Evolutionary conservation across 2,888 invertebrate species (phyloP).

Genomic region (Aleiodes testaceus): DNA sequence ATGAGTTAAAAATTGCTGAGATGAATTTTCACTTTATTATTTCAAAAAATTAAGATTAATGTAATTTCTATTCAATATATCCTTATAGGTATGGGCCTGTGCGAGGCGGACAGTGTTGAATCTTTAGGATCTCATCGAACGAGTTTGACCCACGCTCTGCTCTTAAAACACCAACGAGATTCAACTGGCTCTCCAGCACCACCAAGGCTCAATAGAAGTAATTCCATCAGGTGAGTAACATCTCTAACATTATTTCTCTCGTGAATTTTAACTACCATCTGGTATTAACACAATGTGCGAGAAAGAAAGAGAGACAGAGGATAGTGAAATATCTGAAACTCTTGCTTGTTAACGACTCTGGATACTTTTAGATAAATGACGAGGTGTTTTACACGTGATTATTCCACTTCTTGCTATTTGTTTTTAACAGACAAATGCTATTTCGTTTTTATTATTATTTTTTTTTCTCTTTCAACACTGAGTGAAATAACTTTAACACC

Average conservation of each 20-base stretch:
- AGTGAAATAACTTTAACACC: conserved; percentile 47
- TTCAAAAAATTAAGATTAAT: conserved; percentile 16
- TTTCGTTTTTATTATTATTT: neutral
- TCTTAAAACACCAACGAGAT: conserved; percentile 76
- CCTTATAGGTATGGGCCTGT: conserved; percentile 75
- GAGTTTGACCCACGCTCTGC: conserved; percentile 82
- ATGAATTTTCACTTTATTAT: conserved; percentile 4
- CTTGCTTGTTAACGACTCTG: neutral
- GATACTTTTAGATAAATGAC: conserved; percentile 13
- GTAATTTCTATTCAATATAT: conserved; percentile 15
- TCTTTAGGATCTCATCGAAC: conserved; percentile 84
- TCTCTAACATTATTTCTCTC: conserved; percentile 2
- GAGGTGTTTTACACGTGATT: neutral
- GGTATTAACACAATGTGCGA: too few relatives aligned
- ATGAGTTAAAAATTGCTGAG: conserved; percentile 3
- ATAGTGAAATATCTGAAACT: conserved; percentile 43
- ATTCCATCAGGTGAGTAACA: conserved; percentile 86
- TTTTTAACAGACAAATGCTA: neutral
- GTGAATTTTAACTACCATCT: neutral
- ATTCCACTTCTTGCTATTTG: neutral
- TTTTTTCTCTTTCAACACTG: conserved; percentile 11
- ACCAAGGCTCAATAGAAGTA: conserved; percentile 88
- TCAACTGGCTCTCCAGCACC: conserved; percentile 78
- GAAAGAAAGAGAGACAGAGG: neutral
- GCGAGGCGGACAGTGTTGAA: conserved; percentile 93